Percentiles rank a stretch among this genome's conserved stretches.
phyloP scores from a whole-genome alignment of 2,797 vertebrate species.

The Spinibarbus caldwelli region DNA sequence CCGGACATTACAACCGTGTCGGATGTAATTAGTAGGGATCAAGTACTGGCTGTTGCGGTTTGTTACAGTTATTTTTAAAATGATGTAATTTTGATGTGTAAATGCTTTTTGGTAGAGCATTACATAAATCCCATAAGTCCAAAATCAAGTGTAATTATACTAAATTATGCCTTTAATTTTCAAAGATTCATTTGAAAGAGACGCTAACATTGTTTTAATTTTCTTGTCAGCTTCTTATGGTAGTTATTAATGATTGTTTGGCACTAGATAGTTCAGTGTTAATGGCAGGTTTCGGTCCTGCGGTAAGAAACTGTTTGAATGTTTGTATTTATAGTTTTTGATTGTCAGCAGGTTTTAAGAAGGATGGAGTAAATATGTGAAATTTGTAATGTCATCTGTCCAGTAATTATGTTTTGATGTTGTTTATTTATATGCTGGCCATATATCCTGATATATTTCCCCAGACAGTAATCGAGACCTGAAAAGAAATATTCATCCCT shows the following conservation, averaged over 20 bases:
- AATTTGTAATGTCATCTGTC: constrained; percentile 43
- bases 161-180: neutral
- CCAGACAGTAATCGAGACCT: neutral
- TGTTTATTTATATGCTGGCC: constrained; percentile 62
- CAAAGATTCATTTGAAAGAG: neutral
- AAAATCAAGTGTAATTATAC: neutral
- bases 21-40: neutral
- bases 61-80: neutral
- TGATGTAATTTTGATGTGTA: neutral
- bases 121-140: neutral
- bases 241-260: constrained; percentile 37
- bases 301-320: constrained; percentile 23
- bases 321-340: constrained; percentile 56
- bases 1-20: neutral
- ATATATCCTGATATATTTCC: constrained; percentile 50
- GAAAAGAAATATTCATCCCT: constrained; percentile 27
- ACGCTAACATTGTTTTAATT: neutral
- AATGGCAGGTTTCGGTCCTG: constrained; percentile 18
- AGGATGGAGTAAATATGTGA: constrained; percentile 32
- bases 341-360: constrained; percentile 34
- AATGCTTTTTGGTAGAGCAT: neutral
- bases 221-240: neutral
- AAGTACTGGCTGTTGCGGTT: neutral
- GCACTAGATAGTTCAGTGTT: constrained; percentile 23
- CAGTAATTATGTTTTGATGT: constrained; percentile 52